Evolutionary conservation across 2,113 vertebrate species (phyloP).

Genomic region (Dromaius novaehollandiae): DNA sequence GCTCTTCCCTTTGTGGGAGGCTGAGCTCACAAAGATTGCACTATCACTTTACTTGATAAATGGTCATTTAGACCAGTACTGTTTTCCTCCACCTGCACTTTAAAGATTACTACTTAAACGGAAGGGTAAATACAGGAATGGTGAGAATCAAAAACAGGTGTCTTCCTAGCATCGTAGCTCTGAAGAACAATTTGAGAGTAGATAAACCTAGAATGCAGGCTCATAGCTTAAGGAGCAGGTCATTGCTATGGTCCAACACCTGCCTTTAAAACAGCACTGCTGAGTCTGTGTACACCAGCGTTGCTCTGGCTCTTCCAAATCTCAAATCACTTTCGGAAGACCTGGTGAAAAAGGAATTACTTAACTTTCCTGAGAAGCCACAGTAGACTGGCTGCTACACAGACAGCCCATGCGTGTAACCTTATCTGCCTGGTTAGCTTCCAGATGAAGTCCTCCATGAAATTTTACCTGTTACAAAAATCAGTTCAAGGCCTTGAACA

Average conservation of each 20-base stretch:
- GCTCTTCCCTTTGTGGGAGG: not conserved
- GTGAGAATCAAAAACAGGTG: not conserved
- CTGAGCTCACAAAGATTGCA: not conserved
- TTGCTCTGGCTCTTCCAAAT: not conserved
- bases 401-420: fast-evolving
- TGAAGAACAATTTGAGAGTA: not conserved
- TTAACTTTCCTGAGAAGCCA: not conserved
- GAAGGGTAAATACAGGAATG: not conserved
- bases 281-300: not conserved
- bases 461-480: not conserved
- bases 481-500: not conserved
- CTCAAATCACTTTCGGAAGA: not conserved
- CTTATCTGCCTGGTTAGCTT: not conserved
- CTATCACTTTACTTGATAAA: fast-evolving
- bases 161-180: not conserved
- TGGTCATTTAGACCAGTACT: not conserved
- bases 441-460: not conserved
- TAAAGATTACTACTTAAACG: not conserved
- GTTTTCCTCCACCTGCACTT: not conserved
- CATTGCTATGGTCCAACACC: not conserved
- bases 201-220: not conserved
- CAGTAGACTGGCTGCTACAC: fast-evolving
- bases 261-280: not conserved
- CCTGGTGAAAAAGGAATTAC: not conserved
- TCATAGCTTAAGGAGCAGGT: not conserved